Conservation (phyloP, 1,140 invertebrate species). For the Pseudoatta argentina region DNA sequence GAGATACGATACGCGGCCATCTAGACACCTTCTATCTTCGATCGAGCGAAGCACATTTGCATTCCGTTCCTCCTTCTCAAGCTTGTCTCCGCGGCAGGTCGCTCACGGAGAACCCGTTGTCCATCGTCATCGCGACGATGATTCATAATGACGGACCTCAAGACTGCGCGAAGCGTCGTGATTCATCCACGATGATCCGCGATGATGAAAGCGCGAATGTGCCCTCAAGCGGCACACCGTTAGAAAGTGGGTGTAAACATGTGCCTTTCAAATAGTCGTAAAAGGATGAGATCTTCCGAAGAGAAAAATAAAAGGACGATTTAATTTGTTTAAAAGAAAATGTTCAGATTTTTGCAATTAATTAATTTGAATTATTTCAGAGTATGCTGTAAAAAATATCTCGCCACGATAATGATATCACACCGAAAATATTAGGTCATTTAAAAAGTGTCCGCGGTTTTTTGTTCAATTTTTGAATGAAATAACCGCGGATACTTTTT, state of each 20-base stretch:
- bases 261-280: not conserved
- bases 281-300: too few species aligned
- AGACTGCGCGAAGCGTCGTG: constrained; percentile 45
- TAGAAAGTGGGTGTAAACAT: constrained; percentile 59
- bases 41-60: constrained; percentile 47
- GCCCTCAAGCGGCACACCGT: not conserved
- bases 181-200: constrained; percentile 58
- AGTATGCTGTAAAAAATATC: not conserved
- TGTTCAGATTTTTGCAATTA: not conserved
- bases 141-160: constrained; percentile 56
- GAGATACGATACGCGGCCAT: constrained; percentile 3
- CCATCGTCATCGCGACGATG: constrained; percentile 68
- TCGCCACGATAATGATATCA: not conserved
- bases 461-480: too few species aligned
- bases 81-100: constrained; percentile 10
- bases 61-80: constrained; percentile 17
- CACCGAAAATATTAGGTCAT: too few species aligned
- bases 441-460: too few species aligned
- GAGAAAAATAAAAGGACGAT: not conserved
- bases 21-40: constrained; percentile 36
- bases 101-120: constrained; percentile 25
- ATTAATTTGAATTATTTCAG: not conserved
- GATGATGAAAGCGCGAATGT: constrained; percentile 55
- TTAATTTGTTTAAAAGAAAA: not conserved
- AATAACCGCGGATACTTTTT: too few species aligned